These are phyloP conservation scores for Drosophila hydei DNA, from an alignment of 1,140 invertebrate species.

Conservation along the genomic window DNA sequence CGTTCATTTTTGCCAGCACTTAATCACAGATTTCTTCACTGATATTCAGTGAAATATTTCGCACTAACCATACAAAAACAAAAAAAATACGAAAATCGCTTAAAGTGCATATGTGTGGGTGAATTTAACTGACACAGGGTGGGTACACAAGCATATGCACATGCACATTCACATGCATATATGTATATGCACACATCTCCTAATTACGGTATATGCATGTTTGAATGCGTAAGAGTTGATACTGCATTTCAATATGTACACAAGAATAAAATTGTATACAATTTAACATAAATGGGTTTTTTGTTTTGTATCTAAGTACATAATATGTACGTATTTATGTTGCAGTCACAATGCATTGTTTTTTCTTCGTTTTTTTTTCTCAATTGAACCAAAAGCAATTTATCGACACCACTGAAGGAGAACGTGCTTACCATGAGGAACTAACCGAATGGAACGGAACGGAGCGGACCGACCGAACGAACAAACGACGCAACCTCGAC, in stretches of 20 bases:
- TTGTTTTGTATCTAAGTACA: slow-evolving; percentile 1
- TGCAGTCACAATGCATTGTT: slow-evolving; percentile 25
- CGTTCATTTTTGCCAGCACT: slow-evolving; percentile 49
- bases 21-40: slow-evolving; percentile 47
- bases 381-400: slow-evolving; percentile 35
- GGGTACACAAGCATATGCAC: slow-evolving; percentile 23
- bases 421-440: slow-evolving; percentile 80
- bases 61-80: slow-evolving; percentile 48
- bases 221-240: slow-evolving; percentile 45
- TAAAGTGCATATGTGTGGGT: slow-evolving; percentile 15
- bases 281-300: not conserved
- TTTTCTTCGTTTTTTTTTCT: slow-evolving; percentile 6
- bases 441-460: slow-evolving; percentile 71
- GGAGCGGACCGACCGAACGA: slow-evolving; percentile 69
- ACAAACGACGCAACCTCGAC: slow-evolving; percentile 76
- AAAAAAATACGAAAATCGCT: slow-evolving; percentile 26
- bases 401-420: slow-evolving; percentile 57
- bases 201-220: not conserved
- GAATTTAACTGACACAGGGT: slow-evolving; percentile 6
- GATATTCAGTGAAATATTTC: slow-evolving; percentile 42
- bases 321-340: slow-evolving; percentile 22
- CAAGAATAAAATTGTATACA: slow-evolving; percentile 1
- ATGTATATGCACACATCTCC: slow-evolving; percentile 25
- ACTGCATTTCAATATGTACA: slow-evolving; percentile 39
- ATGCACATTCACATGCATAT: no score